Evolutionary conservation across 2,888 invertebrate species (phyloP).

Genomic region (Xylophagus ater): DNA sequence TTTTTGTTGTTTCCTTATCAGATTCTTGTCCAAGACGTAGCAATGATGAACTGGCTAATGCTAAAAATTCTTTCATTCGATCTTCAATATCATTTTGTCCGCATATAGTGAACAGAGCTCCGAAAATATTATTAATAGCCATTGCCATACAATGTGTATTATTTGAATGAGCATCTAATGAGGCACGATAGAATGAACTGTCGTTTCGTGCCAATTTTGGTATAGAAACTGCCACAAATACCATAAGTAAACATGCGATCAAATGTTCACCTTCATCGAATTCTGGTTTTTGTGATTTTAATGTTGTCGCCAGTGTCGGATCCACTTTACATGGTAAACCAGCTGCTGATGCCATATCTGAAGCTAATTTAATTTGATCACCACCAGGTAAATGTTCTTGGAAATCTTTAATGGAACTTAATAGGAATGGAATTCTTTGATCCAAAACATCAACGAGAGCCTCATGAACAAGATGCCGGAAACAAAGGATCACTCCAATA

Average conservation of each 20-base stretch:
- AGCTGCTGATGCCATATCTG: constrained; percentile 95
- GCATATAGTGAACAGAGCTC: constrained; percentile 91
- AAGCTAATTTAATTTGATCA: constrained; percentile 81
- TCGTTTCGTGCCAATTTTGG: constrained; percentile 89
- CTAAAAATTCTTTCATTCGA: constrained; percentile 91
- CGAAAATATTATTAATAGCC: constrained; percentile 91
- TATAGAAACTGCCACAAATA: constrained; percentile 95
- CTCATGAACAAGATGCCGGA: constrained; percentile 86
- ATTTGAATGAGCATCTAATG: constrained; percentile 89
- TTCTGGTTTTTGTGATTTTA: constrained; percentile 81
- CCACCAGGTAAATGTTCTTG: constrained; percentile 84
- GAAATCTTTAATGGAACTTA: constrained; percentile 91
- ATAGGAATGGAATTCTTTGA: constrained; percentile 87
- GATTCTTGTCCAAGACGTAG: constrained; percentile 90
- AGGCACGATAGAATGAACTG: constrained; percentile 76
- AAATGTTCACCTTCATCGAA: constrained; percentile 86
- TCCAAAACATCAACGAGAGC: constrained; percentile 88
- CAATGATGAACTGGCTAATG: constrained; percentile 88
- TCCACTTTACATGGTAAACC: constrained; percentile 91
- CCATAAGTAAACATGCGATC: constrained; percentile 91
- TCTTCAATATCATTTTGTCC: constrained; percentile 94
- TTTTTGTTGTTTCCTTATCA: constrained; percentile 85
- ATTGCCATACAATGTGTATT: constrained; percentile 98
- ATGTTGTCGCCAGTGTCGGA: constrained; percentile 81
- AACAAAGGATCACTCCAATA: constrained; percentile 93